Evolutionary conservation across 92 coral and sea anemone species (phyloP).

Genomic region (Epizoanthus scotinus): DNA sequence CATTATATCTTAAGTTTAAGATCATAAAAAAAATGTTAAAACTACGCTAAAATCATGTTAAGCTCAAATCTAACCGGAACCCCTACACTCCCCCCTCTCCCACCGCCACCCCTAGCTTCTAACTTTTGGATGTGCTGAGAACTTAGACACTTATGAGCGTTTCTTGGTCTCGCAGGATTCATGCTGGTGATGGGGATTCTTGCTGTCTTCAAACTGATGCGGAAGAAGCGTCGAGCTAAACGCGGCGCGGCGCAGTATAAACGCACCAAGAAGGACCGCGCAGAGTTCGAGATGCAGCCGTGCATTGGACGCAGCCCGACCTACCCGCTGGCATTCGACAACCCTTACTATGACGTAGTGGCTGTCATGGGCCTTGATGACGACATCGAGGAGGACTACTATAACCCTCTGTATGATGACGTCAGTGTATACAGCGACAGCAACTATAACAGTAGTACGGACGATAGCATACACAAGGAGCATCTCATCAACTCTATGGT

Average conservation of each 20-base stretch:
- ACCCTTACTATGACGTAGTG: slow-evolving; percentile 94
- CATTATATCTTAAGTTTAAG: too few species aligned
- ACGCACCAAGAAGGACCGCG: slow-evolving; percentile 73
- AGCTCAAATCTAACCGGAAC: neutral
- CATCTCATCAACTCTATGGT: slow-evolving; percentile 69
- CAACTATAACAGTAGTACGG: slow-evolving; percentile 71
- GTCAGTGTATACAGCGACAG: slow-evolving; percentile 79
- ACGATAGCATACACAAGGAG: slow-evolving; percentile 78
- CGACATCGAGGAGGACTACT: slow-evolving; percentile 92
- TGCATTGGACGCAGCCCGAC: slow-evolving; percentile 74
- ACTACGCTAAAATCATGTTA: too few species aligned
- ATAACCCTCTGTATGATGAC: slow-evolving; percentile 91
- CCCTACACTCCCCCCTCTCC: neutral
- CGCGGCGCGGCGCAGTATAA: slow-evolving; percentile 52
- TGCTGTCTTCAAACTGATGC: slow-evolving; percentile 68
- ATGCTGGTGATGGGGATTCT: slow-evolving; percentile 62
- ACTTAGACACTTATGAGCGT: neutral
- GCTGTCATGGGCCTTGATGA: slow-evolving; percentile 99
- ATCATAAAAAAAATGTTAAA: too few species aligned
- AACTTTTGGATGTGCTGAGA: neutral
- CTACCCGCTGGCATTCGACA: slow-evolving; percentile 93
- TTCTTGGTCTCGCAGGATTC: slow-evolving; percentile 49
- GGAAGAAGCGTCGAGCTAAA: slow-evolving; percentile 60
- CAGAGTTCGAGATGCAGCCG: slow-evolving; percentile 93
- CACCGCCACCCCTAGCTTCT: neutral